These are phyloP conservation scores for Trachurus trachurus DNA, from an alignment of 2,797 vertebrate species.

Conservation along the genomic window DNA sequence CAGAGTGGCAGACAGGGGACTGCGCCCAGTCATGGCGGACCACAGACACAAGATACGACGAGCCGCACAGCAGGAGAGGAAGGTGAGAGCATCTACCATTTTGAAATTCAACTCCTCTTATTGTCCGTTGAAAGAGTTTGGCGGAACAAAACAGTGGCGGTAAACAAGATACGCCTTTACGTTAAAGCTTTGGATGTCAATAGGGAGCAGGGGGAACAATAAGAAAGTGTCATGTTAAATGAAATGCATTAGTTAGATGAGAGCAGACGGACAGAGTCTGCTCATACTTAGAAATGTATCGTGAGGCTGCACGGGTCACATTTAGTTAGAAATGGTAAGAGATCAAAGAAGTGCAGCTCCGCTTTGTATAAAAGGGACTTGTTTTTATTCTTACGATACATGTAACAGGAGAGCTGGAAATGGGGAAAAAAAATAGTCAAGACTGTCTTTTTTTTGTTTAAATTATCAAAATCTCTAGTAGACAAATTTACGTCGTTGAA, in stretches of 20 bases:
- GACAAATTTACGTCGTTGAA: conserved; percentile 26
- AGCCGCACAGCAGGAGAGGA: conserved; percentile 87
- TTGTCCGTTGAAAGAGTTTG: conserved; percentile 80
- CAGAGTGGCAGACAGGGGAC: conserved; percentile 84
- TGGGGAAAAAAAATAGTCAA: conserved; percentile 33
- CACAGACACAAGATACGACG: conserved; percentile 81
- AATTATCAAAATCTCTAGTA: conserved; percentile 53
- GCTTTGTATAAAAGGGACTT: conserved; percentile 65
- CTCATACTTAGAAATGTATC: conserved; percentile 71
- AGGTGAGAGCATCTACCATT: conserved; percentile 92
- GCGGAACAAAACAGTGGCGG: conserved; percentile 74
- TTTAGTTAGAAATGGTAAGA: conserved; percentile 81
- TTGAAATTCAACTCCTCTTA: conserved; percentile 86
- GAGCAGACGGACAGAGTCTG: conserved; percentile 52
- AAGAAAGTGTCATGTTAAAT: conserved; percentile 67
- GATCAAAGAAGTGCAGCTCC: conserved; percentile 88
- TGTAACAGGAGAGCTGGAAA: conserved; percentile 64
- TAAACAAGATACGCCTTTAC: conserved; percentile 79
- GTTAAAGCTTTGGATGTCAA: conserved; percentile 61
- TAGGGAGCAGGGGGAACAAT: conserved; percentile 58
- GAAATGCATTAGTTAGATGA: conserved; percentile 62
- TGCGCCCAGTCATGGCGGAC: conserved; percentile 93
- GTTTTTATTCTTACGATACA: conserved; percentile 53
- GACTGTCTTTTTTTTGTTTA: conserved; percentile 69
- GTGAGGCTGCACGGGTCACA: conserved; percentile 84